Base-by-base conservation (phyloP, 1,140 invertebrate species). In the Macrotrachela quadricornifera region DNA sequence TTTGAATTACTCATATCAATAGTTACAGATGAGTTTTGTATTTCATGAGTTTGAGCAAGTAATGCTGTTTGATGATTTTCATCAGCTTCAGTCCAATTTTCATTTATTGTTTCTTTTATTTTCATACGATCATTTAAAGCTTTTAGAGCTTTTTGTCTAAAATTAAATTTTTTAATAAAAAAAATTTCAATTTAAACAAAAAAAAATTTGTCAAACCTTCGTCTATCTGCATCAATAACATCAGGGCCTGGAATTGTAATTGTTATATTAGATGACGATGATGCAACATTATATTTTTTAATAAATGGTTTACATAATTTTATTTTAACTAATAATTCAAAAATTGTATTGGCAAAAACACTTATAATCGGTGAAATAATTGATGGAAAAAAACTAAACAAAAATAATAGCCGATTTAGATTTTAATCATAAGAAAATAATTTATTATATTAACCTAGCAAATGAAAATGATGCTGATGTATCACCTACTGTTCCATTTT, bases 401-500 rank as follows among this genome's bases (percentile, higher is more conserved):
- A 47, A 21, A 40, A 14, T 44, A 41, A 30, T 40, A 42, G 17
- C 44, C 14, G 45, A 44, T 46, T 36, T 36, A 50, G n/a, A 17
- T 10, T 30, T 13, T 14, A 14, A 30, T 44, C 54, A 42, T 47
- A 37, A 44, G 21, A 17, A 36, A 9, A n/a, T 40, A 10, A 15
- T 12, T 30, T 30, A 4, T 30, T 30, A 2, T 8, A 2, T 30
- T 30, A 4, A 30, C 21, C 21, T 14, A 51, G 88, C 83, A 78
- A 96, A 94, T 57, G 83, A 83, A 65, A 96, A 96, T 65, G 81
- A 85, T 63, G 94, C 87, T 13, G 87, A 85, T 77, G 85, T 83
- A 68, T 95, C 88, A 44, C 88, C 88, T 63, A 79, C 75, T 10
- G 80, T 80, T 12, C 87, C 87, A 75, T 90, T 94, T 50, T 77